A percentile compares a stretch with the other conserved stretches of the same genome.
phyloP scores from a whole-genome alignment of 1,140 invertebrate genomes.

The Lordiphosa stackelbergi region DNA sequence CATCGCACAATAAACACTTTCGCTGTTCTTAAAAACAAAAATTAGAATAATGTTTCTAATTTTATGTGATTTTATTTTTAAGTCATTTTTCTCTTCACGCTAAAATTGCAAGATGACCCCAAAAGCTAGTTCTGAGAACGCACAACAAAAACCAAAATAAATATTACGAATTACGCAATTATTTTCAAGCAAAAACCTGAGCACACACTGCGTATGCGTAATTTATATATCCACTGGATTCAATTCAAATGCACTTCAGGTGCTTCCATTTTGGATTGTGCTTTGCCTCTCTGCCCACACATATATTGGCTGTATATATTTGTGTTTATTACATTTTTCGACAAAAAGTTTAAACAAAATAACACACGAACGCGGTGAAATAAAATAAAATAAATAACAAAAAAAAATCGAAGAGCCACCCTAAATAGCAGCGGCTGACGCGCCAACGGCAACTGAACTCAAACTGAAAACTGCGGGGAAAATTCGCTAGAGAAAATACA shows the following conservation, averaged over 20 bases:
- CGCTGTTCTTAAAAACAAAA: conserved; percentile 14
- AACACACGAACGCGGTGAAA: conserved; percentile 13
- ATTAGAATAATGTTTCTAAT: conserved; percentile 35
- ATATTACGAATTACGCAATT: conserved; percentile 56
- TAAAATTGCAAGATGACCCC: conserved; percentile 70
- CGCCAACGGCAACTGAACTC: conserved; percentile 55
- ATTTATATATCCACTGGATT: conserved; percentile 25
- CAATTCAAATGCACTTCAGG: conserved; percentile 10
- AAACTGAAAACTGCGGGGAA: conserved; percentile 43
- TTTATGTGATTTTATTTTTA: conserved; percentile 70
- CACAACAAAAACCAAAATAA: conserved; percentile 25
- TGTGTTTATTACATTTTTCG: conserved; percentile 26
- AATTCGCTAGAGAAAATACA: conserved; percentile 56
- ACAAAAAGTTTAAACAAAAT: conserved; percentile 6
- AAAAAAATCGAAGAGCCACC: conserved; percentile 23
- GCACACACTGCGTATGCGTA: conserved; percentile 57
- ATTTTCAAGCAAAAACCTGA: conserved; percentile 17
- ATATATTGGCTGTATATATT: conserved; percentile 2
- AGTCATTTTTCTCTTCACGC: conserved; percentile 34
- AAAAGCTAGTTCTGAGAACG: conserved; percentile 44
- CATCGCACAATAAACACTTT: conserved; percentile 39
- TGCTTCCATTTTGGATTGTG: not conserved
- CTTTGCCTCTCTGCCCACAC: not conserved
- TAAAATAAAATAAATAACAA: conserved; percentile 18
- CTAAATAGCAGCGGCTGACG: conserved; percentile 9